These are phyloP conservation scores for crab-eating macaque (Macaca fascicularis) DNA, from an alignment of 2,113 vertebrate genomes.

Conservation along the genomic window T2T-MFA8v1.1 NC_088380.1:28102501-28103000, in stretches of 20 bases:
- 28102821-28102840: background rate
- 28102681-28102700: background rate
- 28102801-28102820: too few species aligned
- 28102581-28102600: too few species aligned
- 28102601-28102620: background rate
- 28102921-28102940: background rate
- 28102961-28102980: background rate
- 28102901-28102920: background rate
- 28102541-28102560: too few species aligned
- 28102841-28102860: background rate
- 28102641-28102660: background rate
- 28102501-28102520: too few species aligned
- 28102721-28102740: accelerated
- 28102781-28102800: accelerated
- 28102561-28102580: too few species aligned
- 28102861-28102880: background rate
- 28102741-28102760: background rate
- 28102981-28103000: background rate
- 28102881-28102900: background rate
- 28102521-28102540: too few species aligned
- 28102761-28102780: background rate
- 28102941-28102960: background rate
- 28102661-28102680: background rate
- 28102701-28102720: accelerated
- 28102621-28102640: background rate